phyloP scores from a whole-genome alignment of 2,888 invertebrate genomes.

The Drosophila aldrichi region DNA sequence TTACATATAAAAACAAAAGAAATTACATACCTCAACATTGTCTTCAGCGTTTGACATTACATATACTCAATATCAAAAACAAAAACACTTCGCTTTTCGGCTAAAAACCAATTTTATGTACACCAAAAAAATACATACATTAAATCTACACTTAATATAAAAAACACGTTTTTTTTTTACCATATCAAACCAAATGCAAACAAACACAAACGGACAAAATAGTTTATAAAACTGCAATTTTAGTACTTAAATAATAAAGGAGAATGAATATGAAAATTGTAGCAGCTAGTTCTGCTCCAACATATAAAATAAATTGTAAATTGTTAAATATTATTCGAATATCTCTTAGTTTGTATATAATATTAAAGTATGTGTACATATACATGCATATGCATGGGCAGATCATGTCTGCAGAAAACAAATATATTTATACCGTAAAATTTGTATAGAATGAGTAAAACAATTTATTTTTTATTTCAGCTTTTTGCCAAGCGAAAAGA shows the following conservation, averaged over 20 bases:
- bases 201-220: slow-evolving; percentile 1
- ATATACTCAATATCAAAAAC: slow-evolving; percentile 33
- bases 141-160: slow-evolving; percentile 28
- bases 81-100: slow-evolving; percentile 31
- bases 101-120: slow-evolving; percentile 44
- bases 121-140: slow-evolving; percentile 54
- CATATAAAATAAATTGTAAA: slow-evolving; percentile 9
- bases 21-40: slow-evolving; percentile 26
- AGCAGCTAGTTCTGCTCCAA: slow-evolving; percentile 11
- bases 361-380: slow-evolving; percentile 8
- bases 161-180: slow-evolving; percentile 15
- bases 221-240: slow-evolving; percentile 2
- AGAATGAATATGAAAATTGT: neutral
- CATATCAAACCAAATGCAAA: slow-evolving; percentile 4
- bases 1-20: neutral
- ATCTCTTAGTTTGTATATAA: slow-evolving; percentile 26
- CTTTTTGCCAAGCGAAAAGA: neutral
- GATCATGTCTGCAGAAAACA: slow-evolving; percentile 4
- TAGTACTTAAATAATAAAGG: slow-evolving; percentile 11
- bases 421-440: slow-evolving; percentile 10
- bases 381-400: slow-evolving; percentile 2
- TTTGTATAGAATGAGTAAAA: slow-evolving; percentile 1
- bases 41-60: slow-evolving; percentile 24
- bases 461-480: neutral
- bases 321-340: slow-evolving; percentile 51